Percentiles rank a stretch among this genome's conserved stretches.
Conservation (phyloP, 2,113 vertebrate genomes). For the Melanocharis versteri region DNA sequence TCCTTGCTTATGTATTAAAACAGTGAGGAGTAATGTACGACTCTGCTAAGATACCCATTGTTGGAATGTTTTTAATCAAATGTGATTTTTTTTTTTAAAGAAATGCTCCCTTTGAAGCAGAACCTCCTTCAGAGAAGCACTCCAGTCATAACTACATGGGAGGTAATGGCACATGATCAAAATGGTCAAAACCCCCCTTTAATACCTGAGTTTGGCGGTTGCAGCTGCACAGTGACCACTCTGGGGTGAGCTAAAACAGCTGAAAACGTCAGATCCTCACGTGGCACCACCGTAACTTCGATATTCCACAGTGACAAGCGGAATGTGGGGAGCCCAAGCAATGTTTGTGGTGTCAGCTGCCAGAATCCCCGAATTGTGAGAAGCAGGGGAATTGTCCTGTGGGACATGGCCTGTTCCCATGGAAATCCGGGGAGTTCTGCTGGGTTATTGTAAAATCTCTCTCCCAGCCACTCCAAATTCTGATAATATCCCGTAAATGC, state of each 20-base stretch:
- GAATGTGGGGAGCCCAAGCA: background rate
- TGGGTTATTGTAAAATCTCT: background rate
- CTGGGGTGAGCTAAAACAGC: background rate
- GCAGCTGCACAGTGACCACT: background rate
- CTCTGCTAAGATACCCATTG: background rate
- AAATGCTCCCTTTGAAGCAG: background rate
- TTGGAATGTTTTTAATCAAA: background rate
- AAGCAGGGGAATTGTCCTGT: background rate
- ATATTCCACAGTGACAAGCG: fast-evolving
- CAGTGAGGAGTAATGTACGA: background rate
- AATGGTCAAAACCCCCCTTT: fast-evolving
- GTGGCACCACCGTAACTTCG: fast-evolving
- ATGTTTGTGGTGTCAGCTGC: fast-evolving
- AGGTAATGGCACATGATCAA: background rate
- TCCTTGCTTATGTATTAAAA: background rate
- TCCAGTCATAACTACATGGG: no score
- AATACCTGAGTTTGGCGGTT: background rate
- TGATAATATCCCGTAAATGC: background rate
- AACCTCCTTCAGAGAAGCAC: background rate
- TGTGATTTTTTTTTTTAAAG: background rate
- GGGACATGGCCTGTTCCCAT: background rate
- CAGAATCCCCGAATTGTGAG: fast-evolving
- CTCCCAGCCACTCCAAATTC: background rate
- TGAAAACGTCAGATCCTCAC: fast-evolving
- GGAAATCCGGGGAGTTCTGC: background rate